Evolutionary conservation across 1,140 invertebrate species (phyloP), one percentile per base, ranked within the genome.

Genomic region (Drosophila rhopaloa): DNA sequence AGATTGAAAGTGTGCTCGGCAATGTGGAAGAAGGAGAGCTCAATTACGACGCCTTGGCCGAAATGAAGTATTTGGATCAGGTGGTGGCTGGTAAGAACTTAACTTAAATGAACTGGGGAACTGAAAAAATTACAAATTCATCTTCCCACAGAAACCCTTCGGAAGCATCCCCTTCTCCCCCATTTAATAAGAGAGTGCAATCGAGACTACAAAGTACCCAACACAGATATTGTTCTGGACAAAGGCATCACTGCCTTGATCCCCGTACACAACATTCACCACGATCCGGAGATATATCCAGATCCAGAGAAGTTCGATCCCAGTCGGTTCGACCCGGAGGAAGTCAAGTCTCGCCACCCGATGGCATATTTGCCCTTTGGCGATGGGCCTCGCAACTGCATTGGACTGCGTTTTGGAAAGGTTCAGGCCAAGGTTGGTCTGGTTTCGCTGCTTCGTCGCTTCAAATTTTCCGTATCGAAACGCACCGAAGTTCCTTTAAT

Each of bases 371-470:
- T 51, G 48, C 48, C 48, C 29, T 51, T 51, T 51, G 48, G 48
- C 48, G 48, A 51, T 35, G 96, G 96, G 19, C 94, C 94, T 5
- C 93, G 95, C 5, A 95, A 94, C 80, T 96, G 96, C 78, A 95
- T 96, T 67, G 95, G 95, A 90, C 85, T 85, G 58, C 70, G 94
- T 5, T 94, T 94, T 76, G 94, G 92, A 1, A 71, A 91, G 27
- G 92, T 93, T 65, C 93, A 94, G 91, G 89, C 93, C 0, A 94
- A 93, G 89, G 79, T 94, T 54, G 93, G 93, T 4, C 47, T 94
- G 0, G 81, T 93, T 0, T 78, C 86, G 41, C 84, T 94, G 9
- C 40, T 94, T 2, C 79, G 86, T 2, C 92, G 93, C 56, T 93
- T 93, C 13, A 90, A 79, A 62, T 84, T 93, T n/a, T 48, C 72